Evolutionary conservation across 2,113 vertebrate species (phyloP), one percentile per base, ranked within the genome.

Genomic region (Ageneiosus marmoratus): DNA sequence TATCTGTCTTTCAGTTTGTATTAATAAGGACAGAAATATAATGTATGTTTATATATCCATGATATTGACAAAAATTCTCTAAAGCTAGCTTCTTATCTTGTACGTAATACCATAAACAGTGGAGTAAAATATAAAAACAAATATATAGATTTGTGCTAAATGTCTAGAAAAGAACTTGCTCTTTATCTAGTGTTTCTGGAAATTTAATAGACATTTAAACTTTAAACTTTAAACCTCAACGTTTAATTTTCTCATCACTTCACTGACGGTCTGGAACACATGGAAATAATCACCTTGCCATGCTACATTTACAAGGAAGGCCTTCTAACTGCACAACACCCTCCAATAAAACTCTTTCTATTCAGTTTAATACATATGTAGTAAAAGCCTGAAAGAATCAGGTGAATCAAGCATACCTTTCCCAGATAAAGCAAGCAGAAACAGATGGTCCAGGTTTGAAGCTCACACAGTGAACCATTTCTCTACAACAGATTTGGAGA

Each of bases 401-500:
- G 6, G 15, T 32, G n/a, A 74, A 69, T 78, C 50, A 18, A 58
- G 41, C 76, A 76, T 51, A 76, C 76, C 80, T 87, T 53, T 41
- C 15, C 51, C 76, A 70, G 86, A 87, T 85, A 85, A 77, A 67
- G 76, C 53, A 37, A 74, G 44, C 63, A 72, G 62, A 87, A 82
- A 82, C 83, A 83, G 76, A 85, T 85, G 83, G 80, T 32, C 32
- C 55, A 60, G 73, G 60, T 74, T 77, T 79, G 37, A 62, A 73
- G 44, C 81, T 82, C 67, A 84, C 50, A 77, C 63, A 73, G 63
- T 32, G 53, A 81, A 65, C 58, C 55, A 55, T 84, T 74, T 51
- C 34, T 73, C 44, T 63, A 37, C 78, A 79, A 84, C 67, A 87
- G 83, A 58, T 84, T 82, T 50, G 53, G 58, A 75, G 67, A 32